Percentiles rank a stretch among this genome's conserved stretches.
Evolutionary conservation across 2,113 vertebrate species (phyloP).

Genomic region (Urocynchramus pylzowi): DNA sequence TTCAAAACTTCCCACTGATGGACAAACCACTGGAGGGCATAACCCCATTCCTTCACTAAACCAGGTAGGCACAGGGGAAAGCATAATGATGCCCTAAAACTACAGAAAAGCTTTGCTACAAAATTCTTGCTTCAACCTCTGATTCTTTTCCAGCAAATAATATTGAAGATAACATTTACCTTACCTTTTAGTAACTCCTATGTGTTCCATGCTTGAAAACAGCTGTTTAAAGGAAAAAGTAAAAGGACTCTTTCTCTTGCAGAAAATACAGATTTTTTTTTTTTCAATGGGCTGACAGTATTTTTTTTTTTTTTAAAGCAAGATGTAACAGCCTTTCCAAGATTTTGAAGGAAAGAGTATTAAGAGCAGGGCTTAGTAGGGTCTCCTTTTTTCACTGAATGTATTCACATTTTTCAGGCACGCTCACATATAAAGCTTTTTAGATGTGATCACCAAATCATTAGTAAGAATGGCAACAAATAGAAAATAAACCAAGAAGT

Average conservation of each 20-base stretch:
- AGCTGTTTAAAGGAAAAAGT: neutral
- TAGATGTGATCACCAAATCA: neutral
- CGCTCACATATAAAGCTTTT: neutral
- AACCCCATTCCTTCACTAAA: neutral
- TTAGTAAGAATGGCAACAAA: neutral
- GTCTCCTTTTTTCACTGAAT: neutral
- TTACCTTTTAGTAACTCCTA: neutral
- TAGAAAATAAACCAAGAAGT: neutral
- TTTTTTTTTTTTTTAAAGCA: neutral
- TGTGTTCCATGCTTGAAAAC: neutral
- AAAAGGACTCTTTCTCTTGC: neutral
- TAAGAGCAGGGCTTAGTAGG: neutral
- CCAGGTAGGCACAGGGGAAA: neutral
- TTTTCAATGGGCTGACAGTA: neutral
- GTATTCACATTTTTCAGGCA: neutral
- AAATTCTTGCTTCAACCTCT: neutral
- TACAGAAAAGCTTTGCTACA: neutral
- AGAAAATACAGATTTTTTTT: neutral
- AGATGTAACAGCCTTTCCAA: neutral
- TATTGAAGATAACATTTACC: neutral
- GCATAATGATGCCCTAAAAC: neutral
- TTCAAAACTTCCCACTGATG: neutral
- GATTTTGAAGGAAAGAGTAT: neutral
- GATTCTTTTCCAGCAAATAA: neutral
- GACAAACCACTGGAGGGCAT: neutral